These are phyloP conservation scores for Caenorhabditis auriculariae DNA, from an alignment of 2,888 invertebrate genomes.

Conservation along the genomic window DNA sequence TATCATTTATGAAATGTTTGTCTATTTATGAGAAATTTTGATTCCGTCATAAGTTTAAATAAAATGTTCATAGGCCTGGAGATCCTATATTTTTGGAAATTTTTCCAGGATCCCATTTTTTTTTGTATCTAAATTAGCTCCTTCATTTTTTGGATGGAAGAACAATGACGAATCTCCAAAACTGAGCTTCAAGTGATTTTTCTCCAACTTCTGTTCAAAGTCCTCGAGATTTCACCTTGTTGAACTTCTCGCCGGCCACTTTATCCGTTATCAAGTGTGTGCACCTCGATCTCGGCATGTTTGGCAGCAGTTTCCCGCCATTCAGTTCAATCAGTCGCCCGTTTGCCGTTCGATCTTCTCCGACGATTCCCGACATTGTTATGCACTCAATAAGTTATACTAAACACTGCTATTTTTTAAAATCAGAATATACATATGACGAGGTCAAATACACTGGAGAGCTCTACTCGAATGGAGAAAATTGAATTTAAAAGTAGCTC, in stretches of 20 bases:
- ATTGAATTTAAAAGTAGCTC: no score
- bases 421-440: neutral
- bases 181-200: no score
- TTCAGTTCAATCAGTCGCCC: slow-evolving; percentile 37
- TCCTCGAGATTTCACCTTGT: slow-evolving; percentile 9
- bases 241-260: slow-evolving; percentile 43
- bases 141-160: no score
- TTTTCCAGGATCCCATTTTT: no score
- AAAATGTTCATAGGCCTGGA: no score
- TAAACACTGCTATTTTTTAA: slow-evolving; percentile 20
- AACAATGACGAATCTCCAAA: no score
- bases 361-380: slow-evolving; percentile 36
- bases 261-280: slow-evolving; percentile 46
- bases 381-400: slow-evolving; percentile 27
- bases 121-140: no score
- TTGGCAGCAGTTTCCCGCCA: slow-evolving; percentile 38
- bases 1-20: no score
- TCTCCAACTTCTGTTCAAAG: neutral
- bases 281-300: slow-evolving; percentile 41
- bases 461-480: neutral
- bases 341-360: slow-evolving; percentile 31
- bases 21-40: no score
- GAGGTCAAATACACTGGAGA: neutral
- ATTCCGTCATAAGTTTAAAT: no score
- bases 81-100: no score